Evolutionary conservation across 2,113 vertebrate species (phyloP).

Genomic region (Saimiri boliviensis): DNA sequence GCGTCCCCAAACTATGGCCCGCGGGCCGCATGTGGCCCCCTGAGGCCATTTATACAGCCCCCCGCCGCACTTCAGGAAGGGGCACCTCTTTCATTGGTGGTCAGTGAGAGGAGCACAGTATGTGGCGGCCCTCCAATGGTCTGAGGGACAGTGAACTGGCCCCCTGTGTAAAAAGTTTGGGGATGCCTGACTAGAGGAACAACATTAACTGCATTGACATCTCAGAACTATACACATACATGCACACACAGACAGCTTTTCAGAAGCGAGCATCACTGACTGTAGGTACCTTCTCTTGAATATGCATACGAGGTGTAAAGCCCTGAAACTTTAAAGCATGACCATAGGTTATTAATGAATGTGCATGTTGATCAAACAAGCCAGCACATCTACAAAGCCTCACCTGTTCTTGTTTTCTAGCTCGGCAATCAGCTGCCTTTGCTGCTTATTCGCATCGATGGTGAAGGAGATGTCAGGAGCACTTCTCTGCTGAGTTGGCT

Average conservation of each 20-base stretch:
- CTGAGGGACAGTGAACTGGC: too few species aligned
- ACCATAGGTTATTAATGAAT: background rate
- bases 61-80: too few species aligned
- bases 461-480: conserved; percentile 94
- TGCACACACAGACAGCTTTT: background rate
- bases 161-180: too few species aligned
- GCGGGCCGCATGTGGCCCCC: too few species aligned
- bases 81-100: too few species aligned
- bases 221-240: background rate
- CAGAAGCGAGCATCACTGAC: background rate
- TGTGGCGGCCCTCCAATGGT: too few species aligned
- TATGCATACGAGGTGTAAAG: background rate
- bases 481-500: conserved; percentile 91
- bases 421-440: conserved; percentile 98
- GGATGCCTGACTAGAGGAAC: too few species aligned
- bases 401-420: conserved; percentile 99
- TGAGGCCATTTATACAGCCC: too few species aligned
- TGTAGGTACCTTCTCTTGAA: background rate
- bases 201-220: background rate
- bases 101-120: too few species aligned
- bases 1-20: too few species aligned
- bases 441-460: conserved; percentile 97
- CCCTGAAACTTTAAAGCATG: fast-evolving
- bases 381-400: background rate
- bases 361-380: background rate